Evolutionary conservation across 2,797 vertebrate genomes (phyloP).

Genomic region (Antennarius maculatus): DNA sequence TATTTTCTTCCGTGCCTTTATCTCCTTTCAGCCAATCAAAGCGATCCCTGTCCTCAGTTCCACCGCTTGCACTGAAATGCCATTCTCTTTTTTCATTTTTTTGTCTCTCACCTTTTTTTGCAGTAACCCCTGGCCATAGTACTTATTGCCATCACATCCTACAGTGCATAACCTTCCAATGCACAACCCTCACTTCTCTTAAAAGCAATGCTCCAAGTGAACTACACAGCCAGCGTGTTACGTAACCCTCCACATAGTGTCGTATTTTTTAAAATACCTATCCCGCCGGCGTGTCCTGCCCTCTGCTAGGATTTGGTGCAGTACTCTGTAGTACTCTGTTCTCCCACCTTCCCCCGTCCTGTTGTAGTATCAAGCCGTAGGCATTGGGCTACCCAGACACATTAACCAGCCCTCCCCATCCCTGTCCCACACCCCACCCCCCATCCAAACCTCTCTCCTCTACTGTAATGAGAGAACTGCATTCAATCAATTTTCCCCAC

Average conservation of each 20-base stretch:
- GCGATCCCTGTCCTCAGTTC: slow-evolving; percentile 2
- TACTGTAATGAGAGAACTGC: slow-evolving; percentile 34
- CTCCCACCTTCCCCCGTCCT: slow-evolving; percentile 26
- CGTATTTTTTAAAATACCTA: slow-evolving; percentile 31
- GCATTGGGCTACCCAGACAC: slow-evolving; percentile 11
- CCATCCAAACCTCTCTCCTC: background rate
- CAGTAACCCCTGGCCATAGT: slow-evolving; percentile 43
- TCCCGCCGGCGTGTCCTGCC: slow-evolving; percentile 25
- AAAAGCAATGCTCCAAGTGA: slow-evolving; percentile 9
- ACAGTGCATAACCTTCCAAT: slow-evolving; percentile 10
- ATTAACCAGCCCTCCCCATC: too few species aligned
- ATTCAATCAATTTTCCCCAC: slow-evolving; percentile 23
- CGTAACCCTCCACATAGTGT: slow-evolving; percentile 21
- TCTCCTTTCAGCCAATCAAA: slow-evolving; percentile 41
- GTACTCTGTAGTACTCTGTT: slow-evolving; percentile 22
- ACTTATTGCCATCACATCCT: slow-evolving; percentile 21
- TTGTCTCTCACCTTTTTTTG: slow-evolving; percentile 14
- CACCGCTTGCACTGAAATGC: slow-evolving; percentile 15
- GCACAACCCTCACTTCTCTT: slow-evolving; percentile 25
- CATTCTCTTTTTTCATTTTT: slow-evolving; percentile 12
- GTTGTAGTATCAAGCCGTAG: slow-evolving; percentile 35
- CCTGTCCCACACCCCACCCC: background rate
- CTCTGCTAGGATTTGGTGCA: background rate
- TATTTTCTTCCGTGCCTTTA: slow-evolving; percentile 35
- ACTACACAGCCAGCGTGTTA: slow-evolving; percentile 39